These are phyloP conservation scores for Blastobasis adustella DNA, from an alignment of 2,888 invertebrate genomes.

Conservation along the genomic window DNA sequence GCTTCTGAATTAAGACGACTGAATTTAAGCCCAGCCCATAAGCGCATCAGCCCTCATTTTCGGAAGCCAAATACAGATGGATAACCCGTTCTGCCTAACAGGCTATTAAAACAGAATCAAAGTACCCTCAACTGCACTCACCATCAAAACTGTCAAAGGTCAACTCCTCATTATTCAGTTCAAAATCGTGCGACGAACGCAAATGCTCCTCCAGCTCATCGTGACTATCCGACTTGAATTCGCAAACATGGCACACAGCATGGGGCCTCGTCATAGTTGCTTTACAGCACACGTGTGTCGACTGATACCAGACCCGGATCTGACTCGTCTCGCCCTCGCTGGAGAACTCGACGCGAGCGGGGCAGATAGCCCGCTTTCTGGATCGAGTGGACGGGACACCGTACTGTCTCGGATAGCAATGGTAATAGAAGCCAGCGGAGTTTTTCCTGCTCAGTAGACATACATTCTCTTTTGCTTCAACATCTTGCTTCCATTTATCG, in stretches of 20 bases:
- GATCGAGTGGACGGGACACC: not conserved
- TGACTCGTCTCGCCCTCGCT: no score
- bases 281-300: not conserved
- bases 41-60: no score
- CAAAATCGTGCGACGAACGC: not conserved
- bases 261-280: not conserved
- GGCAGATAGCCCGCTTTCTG: not conserved
- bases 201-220: not conserved
- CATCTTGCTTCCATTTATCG: slow-evolving; percentile 3
- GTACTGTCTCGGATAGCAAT: not conserved
- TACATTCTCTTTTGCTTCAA: slow-evolving; percentile 2
- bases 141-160: slow-evolving; percentile 3
- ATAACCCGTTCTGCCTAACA: no score
- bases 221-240: not conserved
- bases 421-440: not conserved
- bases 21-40: no score
- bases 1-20: no score
- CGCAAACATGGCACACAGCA: not conserved
- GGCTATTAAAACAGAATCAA: no score
- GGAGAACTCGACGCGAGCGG: not conserved
- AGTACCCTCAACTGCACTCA: not conserved
- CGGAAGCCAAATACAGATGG: no score
- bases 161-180: slow-evolving; percentile 1
- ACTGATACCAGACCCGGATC: not conserved
- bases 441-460: not conserved